A percentile compares a stretch with the other conserved stretches of the same genome.
phyloP scores from a whole-genome alignment of 2,797 vertebrate genomes.

The Pteropus rufus region DNA sequence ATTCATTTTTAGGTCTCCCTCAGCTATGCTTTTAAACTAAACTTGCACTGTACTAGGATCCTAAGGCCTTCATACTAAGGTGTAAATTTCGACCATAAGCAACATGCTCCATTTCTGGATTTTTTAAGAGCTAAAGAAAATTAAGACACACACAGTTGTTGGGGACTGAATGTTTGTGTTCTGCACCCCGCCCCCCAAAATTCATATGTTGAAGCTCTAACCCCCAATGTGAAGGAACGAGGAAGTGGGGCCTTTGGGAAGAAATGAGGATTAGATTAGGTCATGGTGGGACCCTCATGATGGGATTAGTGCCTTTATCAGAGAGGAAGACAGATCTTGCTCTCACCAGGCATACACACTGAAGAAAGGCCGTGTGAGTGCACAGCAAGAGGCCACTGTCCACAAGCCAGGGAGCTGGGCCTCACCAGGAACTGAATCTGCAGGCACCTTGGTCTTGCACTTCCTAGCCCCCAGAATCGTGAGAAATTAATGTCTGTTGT shows the following conservation, averaged over 20 bases:
- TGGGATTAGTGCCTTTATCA: neutral
- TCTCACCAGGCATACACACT: neutral
- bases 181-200: neutral
- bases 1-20: neutral
- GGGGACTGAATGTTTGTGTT: neutral
- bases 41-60: neutral
- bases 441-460: neutral
- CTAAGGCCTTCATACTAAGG: neutral
- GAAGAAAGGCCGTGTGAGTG: neutral
- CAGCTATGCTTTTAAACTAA: neutral
- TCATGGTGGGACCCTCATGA: neutral
- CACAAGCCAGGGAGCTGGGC: neutral
- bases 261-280: neutral
- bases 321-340: neutral
- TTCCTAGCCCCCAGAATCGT: neutral
- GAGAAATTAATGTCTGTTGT: neutral
- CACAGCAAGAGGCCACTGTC: neutral
- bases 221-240: neutral
- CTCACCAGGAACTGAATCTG: neutral
- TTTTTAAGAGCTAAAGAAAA: neutral
- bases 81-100: neutral
- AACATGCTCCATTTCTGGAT: neutral
- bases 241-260: neutral
- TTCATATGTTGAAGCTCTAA: neutral
- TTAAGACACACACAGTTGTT: neutral